Percentiles rank a stretch among this genome's conserved stretches.
Evolutionary conservation across 2,888 invertebrate species (phyloP).

Genomic region (Lasioglossum villosulum): DNA sequence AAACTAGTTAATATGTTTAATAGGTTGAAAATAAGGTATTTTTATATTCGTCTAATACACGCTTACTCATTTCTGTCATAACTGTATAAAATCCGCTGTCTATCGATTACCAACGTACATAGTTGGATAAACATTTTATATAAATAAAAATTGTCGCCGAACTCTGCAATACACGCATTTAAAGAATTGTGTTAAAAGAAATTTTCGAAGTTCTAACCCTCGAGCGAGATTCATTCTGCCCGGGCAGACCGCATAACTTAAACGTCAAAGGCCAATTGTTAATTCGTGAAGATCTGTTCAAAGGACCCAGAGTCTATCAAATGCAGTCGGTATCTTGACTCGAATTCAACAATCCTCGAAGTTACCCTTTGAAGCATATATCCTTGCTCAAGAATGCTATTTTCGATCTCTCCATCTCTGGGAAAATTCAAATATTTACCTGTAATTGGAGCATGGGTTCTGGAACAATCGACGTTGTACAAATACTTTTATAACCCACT

Average conservation of each 20-base stretch:
- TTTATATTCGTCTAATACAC: too few relatives aligned
- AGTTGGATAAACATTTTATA: too few relatives aligned
- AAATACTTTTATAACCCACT: not conserved
- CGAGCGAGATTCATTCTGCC: not conserved
- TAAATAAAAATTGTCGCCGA: too few relatives aligned
- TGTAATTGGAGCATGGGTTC: not conserved
- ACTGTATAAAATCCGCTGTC: too few relatives aligned
- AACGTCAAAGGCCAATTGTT: constrained; percentile 9
- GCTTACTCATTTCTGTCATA: too few relatives aligned
- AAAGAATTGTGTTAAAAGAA: not conserved
- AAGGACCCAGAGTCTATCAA: not conserved
- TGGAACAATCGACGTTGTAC: not conserved
- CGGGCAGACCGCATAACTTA: not conserved
- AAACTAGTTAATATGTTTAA: too few relatives aligned
- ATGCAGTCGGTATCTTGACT: not conserved
- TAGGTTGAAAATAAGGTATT: too few relatives aligned
- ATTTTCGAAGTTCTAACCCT: not conserved
- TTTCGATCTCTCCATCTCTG: not conserved
- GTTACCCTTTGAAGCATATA: not conserved
- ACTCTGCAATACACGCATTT: not conserved
- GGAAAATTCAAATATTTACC: not conserved
- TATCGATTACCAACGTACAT: too few relatives aligned
- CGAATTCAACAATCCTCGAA: not conserved
- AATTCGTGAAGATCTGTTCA: constrained; percentile 1
- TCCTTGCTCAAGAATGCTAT: not conserved